Evolutionary conservation across 2,888 invertebrate species (phyloP).

Genomic region (Malthinus seriepunctatus): DNA sequence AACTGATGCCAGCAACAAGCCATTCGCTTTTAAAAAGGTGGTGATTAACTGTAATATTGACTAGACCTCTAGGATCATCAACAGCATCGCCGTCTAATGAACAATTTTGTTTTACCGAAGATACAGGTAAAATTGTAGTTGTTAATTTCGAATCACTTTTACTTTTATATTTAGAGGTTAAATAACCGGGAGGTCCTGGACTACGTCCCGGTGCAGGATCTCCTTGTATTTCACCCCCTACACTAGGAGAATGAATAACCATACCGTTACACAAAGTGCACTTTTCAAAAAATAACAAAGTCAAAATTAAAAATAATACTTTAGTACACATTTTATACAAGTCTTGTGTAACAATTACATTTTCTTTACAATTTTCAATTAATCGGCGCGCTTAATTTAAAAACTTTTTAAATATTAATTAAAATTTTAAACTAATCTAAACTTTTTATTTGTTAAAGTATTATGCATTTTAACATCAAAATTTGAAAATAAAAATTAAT

Average conservation of each 20-base stretch:
- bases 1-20: slow-evolving; percentile 59
- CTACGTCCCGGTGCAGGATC: slow-evolving; percentile 71
- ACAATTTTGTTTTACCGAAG: slow-evolving; percentile 25
- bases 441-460: neutral
- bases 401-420: neutral
- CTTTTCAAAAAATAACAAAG: slow-evolving; percentile 15
- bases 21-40: slow-evolving; percentile 57
- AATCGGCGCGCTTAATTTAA: neutral
- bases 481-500: slow-evolving; percentile 1
- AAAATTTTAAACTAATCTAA: slow-evolving; percentile 1
- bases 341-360: neutral
- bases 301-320: slow-evolving; percentile 11
- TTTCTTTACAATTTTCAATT: neutral
- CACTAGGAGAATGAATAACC: slow-evolving; percentile 38
- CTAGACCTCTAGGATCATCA: slow-evolving; percentile 54
- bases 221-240: slow-evolving; percentile 57
- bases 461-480: slow-evolving; percentile 6
- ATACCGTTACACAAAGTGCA: slow-evolving; percentile 29
- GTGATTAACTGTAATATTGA: slow-evolving; percentile 59
- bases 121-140: slow-evolving; percentile 28
- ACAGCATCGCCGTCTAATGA: slow-evolving; percentile 46
- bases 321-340: neutral
- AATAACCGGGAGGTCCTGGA: slow-evolving; percentile 61
- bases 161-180: slow-evolving; percentile 2
- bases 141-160: slow-evolving; percentile 11